phyloP scores from a whole-genome alignment of 2,888 invertebrate species.

The Craniophora ligustri region DNA sequence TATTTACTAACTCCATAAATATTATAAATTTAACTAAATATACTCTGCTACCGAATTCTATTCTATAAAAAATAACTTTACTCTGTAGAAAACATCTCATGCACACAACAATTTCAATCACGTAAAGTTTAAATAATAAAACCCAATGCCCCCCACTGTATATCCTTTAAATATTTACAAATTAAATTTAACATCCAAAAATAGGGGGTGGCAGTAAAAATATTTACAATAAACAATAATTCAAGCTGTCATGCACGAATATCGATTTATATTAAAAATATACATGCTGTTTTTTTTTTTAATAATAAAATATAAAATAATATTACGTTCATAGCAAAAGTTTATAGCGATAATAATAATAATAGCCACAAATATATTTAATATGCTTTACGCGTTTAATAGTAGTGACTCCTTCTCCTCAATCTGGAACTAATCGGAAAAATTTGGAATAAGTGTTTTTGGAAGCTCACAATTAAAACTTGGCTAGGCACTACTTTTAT shows the following conservation, averaged over 20 bases:
- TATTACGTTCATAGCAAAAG: constrained; percentile 54
- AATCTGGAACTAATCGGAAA: constrained; percentile 77
- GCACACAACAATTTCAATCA: constrained; percentile 8
- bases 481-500: constrained; percentile 5
- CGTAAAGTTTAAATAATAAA: neutral
- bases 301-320: constrained; percentile 38
- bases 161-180: constrained; percentile 22
- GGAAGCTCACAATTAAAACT: constrained; percentile 6
- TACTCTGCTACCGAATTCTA: neutral
- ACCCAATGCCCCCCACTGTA: neutral
- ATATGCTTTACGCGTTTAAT: constrained; percentile 73
- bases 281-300: constrained; percentile 42
- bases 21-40: neutral
- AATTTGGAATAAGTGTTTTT: constrained; percentile 47
- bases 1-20: constrained; percentile 8
- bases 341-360: constrained; percentile 61
- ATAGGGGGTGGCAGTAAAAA: neutral
- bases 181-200: neutral
- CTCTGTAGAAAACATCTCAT: constrained; percentile 17
- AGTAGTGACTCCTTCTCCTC: constrained; percentile 81
- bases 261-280: constrained; percentile 10
- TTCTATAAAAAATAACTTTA: neutral
- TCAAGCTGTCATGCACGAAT: constrained; percentile 44
- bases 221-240: constrained; percentile 27
- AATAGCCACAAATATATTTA: constrained; percentile 60